Base-by-base conservation (phyloP, 2,888 invertebrate species). In the Pelosia muscerda region DNA sequence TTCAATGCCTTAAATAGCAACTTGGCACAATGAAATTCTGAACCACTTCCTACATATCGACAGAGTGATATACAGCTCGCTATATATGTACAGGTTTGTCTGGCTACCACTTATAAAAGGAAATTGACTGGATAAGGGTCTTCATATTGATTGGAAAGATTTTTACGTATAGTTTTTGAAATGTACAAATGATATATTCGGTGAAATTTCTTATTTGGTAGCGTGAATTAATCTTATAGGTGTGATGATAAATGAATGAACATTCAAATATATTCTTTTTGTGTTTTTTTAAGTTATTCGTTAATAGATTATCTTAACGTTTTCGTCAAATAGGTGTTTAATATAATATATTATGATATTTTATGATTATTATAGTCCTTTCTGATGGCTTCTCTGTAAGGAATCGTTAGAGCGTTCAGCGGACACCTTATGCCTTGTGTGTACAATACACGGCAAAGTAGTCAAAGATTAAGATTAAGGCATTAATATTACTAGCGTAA, bases 11-110 rank as follows among this genome's bases (percentile, higher is more conserved):
- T 69, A 69, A 69, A 69, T 58, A 69, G 69, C n/a, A 38, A 59
- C 38, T 49, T 34, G 61, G 64, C 57, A 79, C 78, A 79, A 77
- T 79, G 79, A 73, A 77, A 79, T 73, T 63, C 64, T 62, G 64
- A 63, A 61, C 61, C 38, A 73, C 76, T 79, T 78, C 79, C 81
- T 80, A 70, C 71, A 71, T 68, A 49, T 34, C 66, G 67, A 57
- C 66, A 65, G 58, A 28, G 10, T 63, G 68, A 62, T 72, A 68
- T 66, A 75, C 63, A 65, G 28, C 38, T 54, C 28, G 22, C 54
- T 65, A 49, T 49, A 57, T 62, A 54, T 54, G 53, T 56, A 26
- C 22, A 53, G 22, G 54, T 54, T 25, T 26, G 34, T 60, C 49
- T 65, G 60, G 34, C 26, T 54, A 19, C 31, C 54, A 23, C 22